These are phyloP conservation scores for Drosophila rubida DNA, from an alignment of 2,888 invertebrate species.

Conservation along the genomic window DNA sequence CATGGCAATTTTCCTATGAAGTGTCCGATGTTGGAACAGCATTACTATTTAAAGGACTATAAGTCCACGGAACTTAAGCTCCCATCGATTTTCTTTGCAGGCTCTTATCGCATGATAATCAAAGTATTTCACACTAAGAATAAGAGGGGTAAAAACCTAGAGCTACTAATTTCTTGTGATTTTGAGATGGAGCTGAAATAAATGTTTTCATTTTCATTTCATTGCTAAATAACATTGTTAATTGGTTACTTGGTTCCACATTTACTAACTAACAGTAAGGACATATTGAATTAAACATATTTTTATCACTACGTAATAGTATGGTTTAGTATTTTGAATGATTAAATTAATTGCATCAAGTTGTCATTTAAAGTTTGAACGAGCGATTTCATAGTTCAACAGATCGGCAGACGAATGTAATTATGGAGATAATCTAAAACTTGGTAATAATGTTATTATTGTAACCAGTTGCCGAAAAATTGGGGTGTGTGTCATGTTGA, in stretches of 20 bases:
- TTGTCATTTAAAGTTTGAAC: too few relatives aligned
- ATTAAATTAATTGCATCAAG: too few relatives aligned
- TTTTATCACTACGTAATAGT: too few relatives aligned
- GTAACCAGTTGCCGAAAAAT: not conserved
- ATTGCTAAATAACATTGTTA: too few relatives aligned
- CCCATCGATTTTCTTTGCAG: not conserved
- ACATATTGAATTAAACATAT: too few relatives aligned
- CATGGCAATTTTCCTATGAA: constrained; percentile 55
- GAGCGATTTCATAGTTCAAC: too few relatives aligned
- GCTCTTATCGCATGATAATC: not conserved
- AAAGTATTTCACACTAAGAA: not conserved
- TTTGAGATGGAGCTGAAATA: not conserved
- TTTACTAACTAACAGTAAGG: too few relatives aligned
- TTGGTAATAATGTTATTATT: not conserved
- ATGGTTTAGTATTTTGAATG: too few relatives aligned
- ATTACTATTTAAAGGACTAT: constrained; percentile 51
- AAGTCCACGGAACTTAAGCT: constrained; percentile 2
- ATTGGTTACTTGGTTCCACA: too few relatives aligned
- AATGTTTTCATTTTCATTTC: too few relatives aligned
- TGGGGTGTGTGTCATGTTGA: not conserved
- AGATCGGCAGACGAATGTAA: not conserved
- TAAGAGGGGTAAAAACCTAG: not conserved
- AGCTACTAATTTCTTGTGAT: not conserved
- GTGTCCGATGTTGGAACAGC: constrained; percentile 54
- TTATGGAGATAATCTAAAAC: not conserved